These are phyloP conservation scores for Craterocephalus amniculus DNA, from an alignment of 2,797 vertebrate species.

Conservation along the genomic window DNA sequence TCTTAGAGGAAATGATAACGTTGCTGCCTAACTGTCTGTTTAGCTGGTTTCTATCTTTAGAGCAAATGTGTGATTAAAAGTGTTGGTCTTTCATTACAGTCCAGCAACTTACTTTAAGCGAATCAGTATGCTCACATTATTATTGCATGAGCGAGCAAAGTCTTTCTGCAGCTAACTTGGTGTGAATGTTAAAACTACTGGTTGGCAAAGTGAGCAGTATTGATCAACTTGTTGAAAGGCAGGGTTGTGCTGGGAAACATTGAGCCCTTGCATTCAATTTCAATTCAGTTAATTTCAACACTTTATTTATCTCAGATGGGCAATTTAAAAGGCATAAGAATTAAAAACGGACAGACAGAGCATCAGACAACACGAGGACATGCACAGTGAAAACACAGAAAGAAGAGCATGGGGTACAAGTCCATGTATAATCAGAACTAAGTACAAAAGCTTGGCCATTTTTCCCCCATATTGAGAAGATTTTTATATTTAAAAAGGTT, in stretches of 20 bases:
- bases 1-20: conserved; percentile 66
- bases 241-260: not conserved
- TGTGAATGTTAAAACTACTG: not conserved
- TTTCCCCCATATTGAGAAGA: not conserved
- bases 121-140: conserved; percentile 17
- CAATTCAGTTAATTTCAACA: too few relatives aligned
- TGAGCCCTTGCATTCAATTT: not conserved
- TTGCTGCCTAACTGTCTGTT: conserved; percentile 54
- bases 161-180: conserved; percentile 11
- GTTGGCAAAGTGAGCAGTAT: not conserved
- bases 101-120: conserved; percentile 50
- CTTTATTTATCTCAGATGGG: too few relatives aligned
- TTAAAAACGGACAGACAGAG: too few relatives aligned
- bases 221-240: not conserved
- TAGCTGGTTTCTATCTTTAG: conserved; percentile 62
- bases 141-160: conserved; percentile 20
- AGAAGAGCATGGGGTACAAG: not conserved
- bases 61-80: conserved; percentile 73
- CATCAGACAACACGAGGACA: too few relatives aligned
- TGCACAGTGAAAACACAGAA: too few relatives aligned
- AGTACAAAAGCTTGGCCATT: not conserved
- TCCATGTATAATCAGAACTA: not conserved
- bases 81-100: conserved; percentile 72
- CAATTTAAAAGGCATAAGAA: too few relatives aligned
- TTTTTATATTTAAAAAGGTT: not conserved